phyloP scores from a whole-genome alignment of 2,888 invertebrate genomes.

The Ctenicera cuprea region DNA sequence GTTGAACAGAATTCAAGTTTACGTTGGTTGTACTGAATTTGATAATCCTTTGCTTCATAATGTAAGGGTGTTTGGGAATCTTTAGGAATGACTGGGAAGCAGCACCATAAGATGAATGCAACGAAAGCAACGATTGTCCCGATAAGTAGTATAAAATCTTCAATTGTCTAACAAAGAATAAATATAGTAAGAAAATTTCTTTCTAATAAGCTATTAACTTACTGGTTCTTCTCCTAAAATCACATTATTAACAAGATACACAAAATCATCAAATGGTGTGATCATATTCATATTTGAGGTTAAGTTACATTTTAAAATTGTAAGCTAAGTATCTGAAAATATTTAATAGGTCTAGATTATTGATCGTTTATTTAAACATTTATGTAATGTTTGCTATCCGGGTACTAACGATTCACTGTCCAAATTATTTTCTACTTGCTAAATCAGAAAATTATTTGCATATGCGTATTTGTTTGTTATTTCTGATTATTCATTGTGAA shows the following conservation, averaged over 20 bases:
- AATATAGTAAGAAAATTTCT: neutral
- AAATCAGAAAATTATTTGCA: too few relatives aligned
- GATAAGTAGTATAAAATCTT: constrained; percentile 78
- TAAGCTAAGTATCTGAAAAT: too few relatives aligned
- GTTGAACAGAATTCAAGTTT: constrained; percentile 63
- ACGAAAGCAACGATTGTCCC: constrained; percentile 79
- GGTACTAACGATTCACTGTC: too few relatives aligned
- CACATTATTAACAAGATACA: constrained; percentile 77
- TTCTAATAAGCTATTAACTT: constrained; percentile 62
- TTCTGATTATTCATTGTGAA: too few relatives aligned
- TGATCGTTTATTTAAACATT: too few relatives aligned
- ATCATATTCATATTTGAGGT: constrained; percentile 65
- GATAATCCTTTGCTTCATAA: constrained; percentile 67
- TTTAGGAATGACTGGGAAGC: constrained; percentile 75
- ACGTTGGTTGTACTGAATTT: constrained; percentile 65
- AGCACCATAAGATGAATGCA: constrained; percentile 80
- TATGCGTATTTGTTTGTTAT: too few relatives aligned
- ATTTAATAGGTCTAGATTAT: too few relatives aligned
- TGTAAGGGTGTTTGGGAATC: constrained; percentile 65
- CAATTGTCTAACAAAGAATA: constrained; percentile 73
- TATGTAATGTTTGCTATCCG: too few relatives aligned
- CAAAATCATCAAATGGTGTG: constrained; percentile 78
- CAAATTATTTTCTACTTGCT: too few relatives aligned
- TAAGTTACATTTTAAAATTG: constrained; percentile 38
- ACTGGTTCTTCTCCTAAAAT: constrained; percentile 79